Evolutionary conservation across 2,888 invertebrate genomes (phyloP).

Genomic region (Melanchra persicariae): DNA sequence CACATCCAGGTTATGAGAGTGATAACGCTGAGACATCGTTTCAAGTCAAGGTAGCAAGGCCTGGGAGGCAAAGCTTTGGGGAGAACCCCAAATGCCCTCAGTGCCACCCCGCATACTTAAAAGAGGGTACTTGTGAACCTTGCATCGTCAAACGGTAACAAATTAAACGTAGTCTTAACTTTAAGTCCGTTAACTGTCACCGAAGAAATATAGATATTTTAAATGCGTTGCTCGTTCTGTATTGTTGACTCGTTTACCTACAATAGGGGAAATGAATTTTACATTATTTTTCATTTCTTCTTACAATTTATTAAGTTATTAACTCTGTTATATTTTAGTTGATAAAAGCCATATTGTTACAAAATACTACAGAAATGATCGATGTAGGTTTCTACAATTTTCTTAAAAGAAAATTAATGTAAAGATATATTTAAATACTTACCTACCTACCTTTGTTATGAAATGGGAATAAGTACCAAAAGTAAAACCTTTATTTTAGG

Average conservation of each 20-base stretch:
- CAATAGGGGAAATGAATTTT: conserved; percentile 28
- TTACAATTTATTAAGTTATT: conserved; percentile 54
- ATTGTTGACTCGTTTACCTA: conserved; percentile 49
- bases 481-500: conserved; percentile 9
- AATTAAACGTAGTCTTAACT: conserved; percentile 30
- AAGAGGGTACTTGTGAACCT: conserved; percentile 92
- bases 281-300: conserved; percentile 24
- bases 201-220: conserved; percentile 52
- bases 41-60: conserved; percentile 89
- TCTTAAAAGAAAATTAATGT: background rate
- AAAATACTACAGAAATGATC: background rate
- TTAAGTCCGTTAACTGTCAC: conserved; percentile 55
- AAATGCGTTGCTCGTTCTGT: conserved; percentile 47
- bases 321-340: conserved; percentile 53
- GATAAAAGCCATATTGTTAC: conserved; percentile 57
- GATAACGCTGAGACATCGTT: conserved; percentile 91
- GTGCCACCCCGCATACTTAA: conserved; percentile 92
- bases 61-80: conserved; percentile 87
- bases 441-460: background rate
- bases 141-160: conserved; percentile 90
- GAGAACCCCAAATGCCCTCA: conserved; percentile 92
- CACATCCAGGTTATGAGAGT: conserved; percentile 91
- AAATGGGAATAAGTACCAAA: background rate
- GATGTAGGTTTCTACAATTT: conserved; percentile 12
- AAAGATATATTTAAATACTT: background rate